phyloP scores from a whole-genome alignment of 2,113 vertebrate species.

The Calidris pugnax region DNA sequence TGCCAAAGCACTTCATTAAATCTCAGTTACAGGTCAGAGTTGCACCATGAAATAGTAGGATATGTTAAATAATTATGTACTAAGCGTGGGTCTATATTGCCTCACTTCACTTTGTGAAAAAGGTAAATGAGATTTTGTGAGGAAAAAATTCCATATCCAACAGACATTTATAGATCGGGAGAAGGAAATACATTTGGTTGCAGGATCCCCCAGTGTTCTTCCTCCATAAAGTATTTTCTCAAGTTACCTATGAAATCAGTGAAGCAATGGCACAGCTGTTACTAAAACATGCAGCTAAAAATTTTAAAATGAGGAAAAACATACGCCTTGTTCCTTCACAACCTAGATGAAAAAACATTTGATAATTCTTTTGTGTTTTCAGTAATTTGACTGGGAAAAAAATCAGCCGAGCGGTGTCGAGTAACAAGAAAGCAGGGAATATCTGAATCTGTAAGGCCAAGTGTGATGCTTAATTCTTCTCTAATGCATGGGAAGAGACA shows the following conservation, averaged over 20 bases:
- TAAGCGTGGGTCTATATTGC: background rate
- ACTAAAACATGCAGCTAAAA: background rate
- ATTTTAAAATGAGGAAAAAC: background rate
- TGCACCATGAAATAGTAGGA: constrained; percentile 55
- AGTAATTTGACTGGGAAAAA: background rate
- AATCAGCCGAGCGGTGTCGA: background rate
- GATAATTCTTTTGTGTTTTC: background rate
- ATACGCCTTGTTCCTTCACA: background rate
- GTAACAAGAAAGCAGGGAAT: background rate
- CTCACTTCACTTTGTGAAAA: constrained; percentile 42
- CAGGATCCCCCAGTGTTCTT: constrained; percentile 31
- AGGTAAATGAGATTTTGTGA: constrained; percentile 49
- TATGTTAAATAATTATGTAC: constrained; percentile 60
- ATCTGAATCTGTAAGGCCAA: background rate
- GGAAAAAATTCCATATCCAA: constrained; percentile 41
- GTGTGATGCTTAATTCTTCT: background rate
- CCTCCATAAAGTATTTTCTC: constrained; percentile 54
- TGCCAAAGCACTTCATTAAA: constrained; percentile 67
- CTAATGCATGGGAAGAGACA: background rate
- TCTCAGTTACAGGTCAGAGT: constrained; percentile 57
- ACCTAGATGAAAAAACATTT: background rate
- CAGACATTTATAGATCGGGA: constrained; percentile 32
- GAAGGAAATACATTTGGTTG: constrained; percentile 45
- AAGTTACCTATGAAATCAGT: constrained; percentile 50
- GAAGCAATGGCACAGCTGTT: constrained; percentile 12